Conservation (phyloP, 2,888 invertebrate genomes). For the Zygaena filipendulae region DNA sequence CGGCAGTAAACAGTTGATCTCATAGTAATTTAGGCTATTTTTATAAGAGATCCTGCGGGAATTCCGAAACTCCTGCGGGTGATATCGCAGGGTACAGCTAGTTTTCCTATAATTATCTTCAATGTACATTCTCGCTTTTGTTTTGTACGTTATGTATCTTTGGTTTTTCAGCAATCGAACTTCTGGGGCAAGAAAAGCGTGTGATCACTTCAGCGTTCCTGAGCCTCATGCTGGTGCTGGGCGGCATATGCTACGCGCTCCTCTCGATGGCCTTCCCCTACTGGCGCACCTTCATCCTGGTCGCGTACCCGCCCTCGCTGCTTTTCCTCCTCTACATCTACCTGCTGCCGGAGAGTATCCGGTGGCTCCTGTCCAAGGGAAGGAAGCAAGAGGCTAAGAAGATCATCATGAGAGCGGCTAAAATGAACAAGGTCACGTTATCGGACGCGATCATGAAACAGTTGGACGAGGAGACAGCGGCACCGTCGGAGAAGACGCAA, state of each 20-base stretch:
- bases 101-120: no score
- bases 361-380: constrained; percentile 81
- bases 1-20: no score
- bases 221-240: constrained; percentile 69
- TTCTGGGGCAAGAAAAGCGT: constrained; percentile 51
- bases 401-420: constrained; percentile 72
- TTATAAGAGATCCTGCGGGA: no score
- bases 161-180: constrained; percentile 50
- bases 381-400: constrained; percentile 72
- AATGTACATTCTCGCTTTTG: no score
- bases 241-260: constrained; percentile 75
- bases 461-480: constrained; percentile 41
- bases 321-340: constrained; percentile 75
- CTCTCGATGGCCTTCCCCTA: constrained; percentile 75
- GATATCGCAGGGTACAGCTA: no score
- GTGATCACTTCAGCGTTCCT: constrained; percentile 52
- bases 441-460: constrained; percentile 51
- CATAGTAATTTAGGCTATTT: no score
- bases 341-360: constrained; percentile 78
- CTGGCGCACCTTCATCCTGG: constrained; percentile 77
- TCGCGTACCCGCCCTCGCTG: constrained; percentile 76
- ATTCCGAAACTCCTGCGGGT: no score
- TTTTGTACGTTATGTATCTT: not conserved
- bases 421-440: constrained; percentile 66
- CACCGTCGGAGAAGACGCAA: constrained; percentile 29